A percentile compares a stretch with the other conserved stretches of the same genome.
Conservation (phyloP, 2,888 invertebrate species). For the Campoplex nolae region DNA sequence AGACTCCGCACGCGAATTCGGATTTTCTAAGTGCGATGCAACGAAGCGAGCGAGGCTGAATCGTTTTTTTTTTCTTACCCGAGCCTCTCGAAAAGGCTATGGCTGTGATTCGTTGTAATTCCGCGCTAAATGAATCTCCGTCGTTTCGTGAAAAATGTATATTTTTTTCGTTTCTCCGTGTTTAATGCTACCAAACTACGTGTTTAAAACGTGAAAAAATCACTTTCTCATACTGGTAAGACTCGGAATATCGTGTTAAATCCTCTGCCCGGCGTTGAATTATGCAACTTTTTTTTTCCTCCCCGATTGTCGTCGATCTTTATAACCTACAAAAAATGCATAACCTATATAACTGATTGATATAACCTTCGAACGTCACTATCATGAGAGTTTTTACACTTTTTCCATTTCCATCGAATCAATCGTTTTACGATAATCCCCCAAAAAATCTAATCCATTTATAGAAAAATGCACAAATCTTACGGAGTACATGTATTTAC, state of each 20-base stretch:
- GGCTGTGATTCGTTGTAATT: slow-evolving; percentile 31
- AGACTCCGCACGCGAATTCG: slow-evolving; percentile 9
- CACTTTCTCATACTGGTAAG: slow-evolving; percentile 33
- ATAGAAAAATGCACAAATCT: not conserved
- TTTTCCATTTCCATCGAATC: not conserved
- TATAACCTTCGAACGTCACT: slow-evolving; percentile 79
- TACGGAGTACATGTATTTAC: not conserved
- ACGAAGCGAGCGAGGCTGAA: slow-evolving; percentile 17
- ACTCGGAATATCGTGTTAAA: slow-evolving; percentile 27
- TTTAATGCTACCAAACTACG: slow-evolving; percentile 27
- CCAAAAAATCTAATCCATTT: not conserved
- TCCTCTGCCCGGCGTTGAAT: slow-evolving; percentile 67
- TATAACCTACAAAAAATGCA: slow-evolving; percentile 78
- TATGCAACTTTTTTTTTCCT: slow-evolving; percentile 70
- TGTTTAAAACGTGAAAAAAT: slow-evolving; percentile 71
- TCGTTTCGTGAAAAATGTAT: slow-evolving; percentile 52
- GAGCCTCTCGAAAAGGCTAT: slow-evolving; percentile 32
- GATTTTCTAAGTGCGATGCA: slow-evolving; percentile 12
- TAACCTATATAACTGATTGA: slow-evolving; percentile 80
- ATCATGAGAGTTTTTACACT: slow-evolving; percentile 58
- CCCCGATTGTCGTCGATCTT: slow-evolving; percentile 52
- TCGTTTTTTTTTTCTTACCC: slow-evolving; percentile 3
- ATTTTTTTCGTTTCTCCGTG: slow-evolving; percentile 8
- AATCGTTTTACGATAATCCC: not conserved
- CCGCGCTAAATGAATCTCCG: slow-evolving; percentile 48